A percentile compares a stretch with the other conserved stretches of the same genome.
Conservation (phyloP, 1,140 invertebrate genomes). For the Heliconius hewitsoni region DNA sequence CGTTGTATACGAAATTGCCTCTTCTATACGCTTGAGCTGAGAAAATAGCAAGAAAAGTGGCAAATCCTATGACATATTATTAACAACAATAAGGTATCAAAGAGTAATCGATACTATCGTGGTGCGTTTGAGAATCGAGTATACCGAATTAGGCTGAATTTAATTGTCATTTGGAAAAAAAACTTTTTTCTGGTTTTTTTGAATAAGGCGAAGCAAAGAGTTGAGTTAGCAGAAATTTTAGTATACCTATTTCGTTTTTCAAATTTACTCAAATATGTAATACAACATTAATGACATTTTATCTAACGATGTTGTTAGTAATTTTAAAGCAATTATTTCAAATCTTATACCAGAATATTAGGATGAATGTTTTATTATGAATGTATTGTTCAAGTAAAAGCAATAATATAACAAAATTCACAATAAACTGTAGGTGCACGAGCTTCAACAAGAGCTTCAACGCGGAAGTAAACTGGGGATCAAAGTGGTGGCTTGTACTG, state of each 20-base stretch:
- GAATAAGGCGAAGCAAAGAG: too few species aligned
- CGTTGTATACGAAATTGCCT: constrained; percentile 33
- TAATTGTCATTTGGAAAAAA: too few species aligned
- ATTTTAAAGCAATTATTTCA: too few species aligned
- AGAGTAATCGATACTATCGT: background rate
- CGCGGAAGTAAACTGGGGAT: constrained; percentile 60
- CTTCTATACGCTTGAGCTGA: background rate
- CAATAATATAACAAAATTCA: constrained; percentile 20
- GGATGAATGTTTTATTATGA: background rate
- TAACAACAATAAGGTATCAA: background rate
- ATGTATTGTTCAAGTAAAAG: background rate
- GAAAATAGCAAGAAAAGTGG: background rate
- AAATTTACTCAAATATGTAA: too few species aligned
- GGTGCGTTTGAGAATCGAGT: too few species aligned
- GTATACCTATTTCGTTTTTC: too few species aligned
- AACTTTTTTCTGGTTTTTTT: too few species aligned
- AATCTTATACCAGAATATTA: background rate
- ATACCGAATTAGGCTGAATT: too few species aligned
- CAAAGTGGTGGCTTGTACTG: constrained; percentile 52
- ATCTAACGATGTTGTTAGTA: too few species aligned
- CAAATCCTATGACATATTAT: background rate
- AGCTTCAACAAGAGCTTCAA: constrained; percentile 34
- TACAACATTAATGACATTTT: too few species aligned
- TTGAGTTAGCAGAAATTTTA: too few species aligned
- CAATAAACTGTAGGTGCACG: background rate